phyloP scores from a whole-genome alignment of 2,888 invertebrate genomes.

The Sclerodermus sp. region DNA sequence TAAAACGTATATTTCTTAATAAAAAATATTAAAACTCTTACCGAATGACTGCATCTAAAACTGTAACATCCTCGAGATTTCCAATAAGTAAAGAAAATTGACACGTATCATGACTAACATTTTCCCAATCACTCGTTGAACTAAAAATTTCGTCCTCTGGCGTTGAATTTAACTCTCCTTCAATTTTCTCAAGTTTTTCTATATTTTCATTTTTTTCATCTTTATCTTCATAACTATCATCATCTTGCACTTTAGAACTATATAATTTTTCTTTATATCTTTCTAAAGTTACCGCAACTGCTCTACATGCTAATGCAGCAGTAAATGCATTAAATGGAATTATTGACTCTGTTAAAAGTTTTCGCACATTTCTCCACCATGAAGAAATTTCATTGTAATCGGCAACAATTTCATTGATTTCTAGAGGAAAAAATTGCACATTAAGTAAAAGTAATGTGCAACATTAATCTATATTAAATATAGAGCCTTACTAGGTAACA shows the following conservation, averaged over 20 bases:
- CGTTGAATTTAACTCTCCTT: slow-evolving; percentile 49
- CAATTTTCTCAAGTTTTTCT: slow-evolving; percentile 24
- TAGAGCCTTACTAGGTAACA: slow-evolving; percentile 60
- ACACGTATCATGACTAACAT: slow-evolving; percentile 80
- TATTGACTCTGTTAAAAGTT: slow-evolving; percentile 70
- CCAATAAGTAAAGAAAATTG: slow-evolving; percentile 85
- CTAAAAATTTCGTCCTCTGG: slow-evolving; percentile 61
- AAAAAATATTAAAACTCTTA: slow-evolving; percentile 21
- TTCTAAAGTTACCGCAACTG: slow-evolving; percentile 66
- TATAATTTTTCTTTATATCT: slow-evolving; percentile 48
- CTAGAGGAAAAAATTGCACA: slow-evolving; percentile 25
- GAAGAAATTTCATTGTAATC: slow-evolving; percentile 72
- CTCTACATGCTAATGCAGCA: slow-evolving; percentile 81
- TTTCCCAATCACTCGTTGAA: slow-evolving; percentile 69
- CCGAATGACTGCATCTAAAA: slow-evolving; percentile 71
- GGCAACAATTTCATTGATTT: slow-evolving; percentile 62
- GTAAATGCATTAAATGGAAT: slow-evolving; percentile 79
- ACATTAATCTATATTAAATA: background rate
- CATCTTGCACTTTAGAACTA: slow-evolving; percentile 22
- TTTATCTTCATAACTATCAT: slow-evolving; percentile 34
- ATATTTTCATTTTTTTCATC: slow-evolving; percentile 34
- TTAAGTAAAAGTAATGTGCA: background rate
- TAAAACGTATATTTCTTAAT: background rate
- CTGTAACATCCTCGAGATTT: slow-evolving; percentile 85
- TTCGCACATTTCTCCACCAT: slow-evolving; percentile 83